These are phyloP conservation scores for Euborellia annulipes DNA, from an alignment of 1,140 invertebrate species.

Conservation along the genomic window DNA sequence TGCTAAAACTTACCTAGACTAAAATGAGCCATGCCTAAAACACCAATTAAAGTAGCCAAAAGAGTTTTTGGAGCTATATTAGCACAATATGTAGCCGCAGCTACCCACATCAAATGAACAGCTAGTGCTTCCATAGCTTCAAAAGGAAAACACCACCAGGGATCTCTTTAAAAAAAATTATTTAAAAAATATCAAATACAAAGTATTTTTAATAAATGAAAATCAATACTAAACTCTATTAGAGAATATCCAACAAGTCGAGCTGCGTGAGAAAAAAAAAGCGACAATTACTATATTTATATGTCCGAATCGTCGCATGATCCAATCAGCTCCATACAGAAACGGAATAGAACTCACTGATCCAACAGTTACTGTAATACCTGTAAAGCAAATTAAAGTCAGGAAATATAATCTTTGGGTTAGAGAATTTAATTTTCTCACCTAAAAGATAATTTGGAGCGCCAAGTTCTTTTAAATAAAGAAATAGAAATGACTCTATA, in stretches of 20 bases:
- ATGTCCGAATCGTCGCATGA: conserved; percentile 63
- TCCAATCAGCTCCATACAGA: conserved; percentile 58
- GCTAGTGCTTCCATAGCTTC: conserved; percentile 73
- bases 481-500: conserved; percentile 68
- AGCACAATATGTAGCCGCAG: conserved; percentile 70
- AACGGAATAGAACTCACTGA: conserved; percentile 66
- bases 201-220: too few species aligned
- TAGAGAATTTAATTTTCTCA: conserved; percentile 23
- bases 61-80: conserved; percentile 61
- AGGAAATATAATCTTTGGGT: neutral
- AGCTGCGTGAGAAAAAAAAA: conserved; percentile 62
- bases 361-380: conserved; percentile 65
- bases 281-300: conserved; percentile 66
- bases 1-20: conserved; percentile 45
- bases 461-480: conserved; percentile 64
- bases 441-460: conserved; percentile 64
- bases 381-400: conserved; percentile 20
- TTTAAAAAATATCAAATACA: conserved; percentile 13
- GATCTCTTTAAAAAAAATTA: conserved; percentile 35
- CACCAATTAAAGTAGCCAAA: conserved; percentile 62
- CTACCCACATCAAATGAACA: conserved; percentile 75
- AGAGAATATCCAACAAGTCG: conserved; percentile 67
- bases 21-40: conserved; percentile 68
- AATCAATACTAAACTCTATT: conserved; percentile 44
- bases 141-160: conserved; percentile 73